Conservation (phyloP, 2,888 invertebrate genomes). For the Caenorhabditis angaria region DNA sequence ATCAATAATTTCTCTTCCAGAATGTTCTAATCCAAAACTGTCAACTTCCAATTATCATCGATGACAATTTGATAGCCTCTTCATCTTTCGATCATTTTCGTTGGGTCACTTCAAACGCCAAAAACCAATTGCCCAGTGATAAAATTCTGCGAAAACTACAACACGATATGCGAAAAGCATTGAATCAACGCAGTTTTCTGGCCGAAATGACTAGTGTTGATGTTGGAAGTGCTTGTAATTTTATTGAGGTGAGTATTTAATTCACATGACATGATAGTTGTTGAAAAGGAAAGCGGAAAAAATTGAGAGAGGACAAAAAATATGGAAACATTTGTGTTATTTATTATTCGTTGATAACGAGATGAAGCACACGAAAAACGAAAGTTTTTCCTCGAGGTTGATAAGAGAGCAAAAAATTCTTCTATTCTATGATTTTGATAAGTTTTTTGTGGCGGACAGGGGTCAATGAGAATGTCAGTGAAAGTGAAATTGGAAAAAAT, state of each 20-base stretch:
- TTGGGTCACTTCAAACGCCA: conserved; percentile 23
- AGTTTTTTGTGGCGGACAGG: background rate
- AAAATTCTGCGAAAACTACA: conserved; percentile 32
- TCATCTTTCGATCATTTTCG: conserved; percentile 43
- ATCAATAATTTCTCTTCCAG: conserved; percentile 18
- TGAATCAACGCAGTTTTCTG: conserved; percentile 30
- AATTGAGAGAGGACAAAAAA: background rate
- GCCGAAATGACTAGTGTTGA: conserved; percentile 39
- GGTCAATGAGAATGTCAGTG: background rate
- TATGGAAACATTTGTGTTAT: background rate
- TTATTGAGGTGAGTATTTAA: conserved; percentile 41
- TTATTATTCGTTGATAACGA: background rate
- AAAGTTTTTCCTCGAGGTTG: background rate
- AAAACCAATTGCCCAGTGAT: conserved; percentile 18
- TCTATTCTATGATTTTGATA: background rate
- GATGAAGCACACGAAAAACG: background rate
- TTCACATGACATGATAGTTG: background rate
- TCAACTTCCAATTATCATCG: conserved; percentile 16
- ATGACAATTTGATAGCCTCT: background rate
- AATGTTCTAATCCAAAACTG: conserved; percentile 24
- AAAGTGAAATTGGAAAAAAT: background rate
- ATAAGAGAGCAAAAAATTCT: background rate
- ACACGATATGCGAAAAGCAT: conserved; percentile 34
- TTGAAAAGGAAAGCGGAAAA: background rate
- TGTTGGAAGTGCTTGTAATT: conserved; percentile 36